Percentiles rank a stretch among this genome's conserved stretches.
These are phyloP conservation scores for Acyrthosiphon pisum DNA, from an alignment of 1,140 invertebrate species.

Conservation along the genomic window DNA sequence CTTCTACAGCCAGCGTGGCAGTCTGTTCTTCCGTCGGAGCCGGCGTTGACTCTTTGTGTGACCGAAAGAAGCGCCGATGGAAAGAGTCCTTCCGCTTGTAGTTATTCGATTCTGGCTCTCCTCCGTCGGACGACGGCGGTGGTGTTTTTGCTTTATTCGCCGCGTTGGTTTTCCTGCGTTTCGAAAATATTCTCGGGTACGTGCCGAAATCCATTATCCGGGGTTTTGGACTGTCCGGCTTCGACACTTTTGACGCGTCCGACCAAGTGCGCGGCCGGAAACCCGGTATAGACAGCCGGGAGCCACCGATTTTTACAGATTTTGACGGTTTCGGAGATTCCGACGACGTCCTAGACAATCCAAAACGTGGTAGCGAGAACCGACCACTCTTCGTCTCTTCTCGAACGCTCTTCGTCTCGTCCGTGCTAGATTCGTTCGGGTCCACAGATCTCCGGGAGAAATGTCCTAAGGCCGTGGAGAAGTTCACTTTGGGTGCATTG, in stretches of 20 bases:
- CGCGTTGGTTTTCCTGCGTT: slow-evolving; percentile 67
- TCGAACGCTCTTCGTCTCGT: slow-evolving; percentile 58
- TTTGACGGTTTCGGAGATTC: slow-evolving; percentile 63
- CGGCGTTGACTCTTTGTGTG: slow-evolving; percentile 42
- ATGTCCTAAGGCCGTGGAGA: background rate
- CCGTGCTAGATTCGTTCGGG: background rate
- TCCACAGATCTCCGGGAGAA: background rate
- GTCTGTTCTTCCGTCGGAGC: background rate
- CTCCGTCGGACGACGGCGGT: slow-evolving; percentile 48
- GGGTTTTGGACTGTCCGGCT: slow-evolving; percentile 58
- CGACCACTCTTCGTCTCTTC: slow-evolving; percentile 58
- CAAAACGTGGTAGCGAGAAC: slow-evolving; percentile 25
- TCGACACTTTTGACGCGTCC: slow-evolving; percentile 53
- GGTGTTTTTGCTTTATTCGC: slow-evolving; percentile 58
- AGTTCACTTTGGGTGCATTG: slow-evolving; percentile 29
- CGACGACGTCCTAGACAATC: slow-evolving; percentile 62
- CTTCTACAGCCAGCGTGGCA: slow-evolving; percentile 60
- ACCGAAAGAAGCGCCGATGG: slow-evolving; percentile 26
- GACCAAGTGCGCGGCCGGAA: slow-evolving; percentile 52
- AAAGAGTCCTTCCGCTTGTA: slow-evolving; percentile 43
- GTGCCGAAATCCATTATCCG: slow-evolving; percentile 69
- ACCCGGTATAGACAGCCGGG: slow-evolving; percentile 5
- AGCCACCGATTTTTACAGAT: slow-evolving; percentile 24
- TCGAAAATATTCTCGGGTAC: slow-evolving; percentile 74
- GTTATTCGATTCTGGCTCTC: background rate